Evolutionary conservation across 2,113 vertebrate species (phyloP).

Genomic region (Nestor notabilis): DNA sequence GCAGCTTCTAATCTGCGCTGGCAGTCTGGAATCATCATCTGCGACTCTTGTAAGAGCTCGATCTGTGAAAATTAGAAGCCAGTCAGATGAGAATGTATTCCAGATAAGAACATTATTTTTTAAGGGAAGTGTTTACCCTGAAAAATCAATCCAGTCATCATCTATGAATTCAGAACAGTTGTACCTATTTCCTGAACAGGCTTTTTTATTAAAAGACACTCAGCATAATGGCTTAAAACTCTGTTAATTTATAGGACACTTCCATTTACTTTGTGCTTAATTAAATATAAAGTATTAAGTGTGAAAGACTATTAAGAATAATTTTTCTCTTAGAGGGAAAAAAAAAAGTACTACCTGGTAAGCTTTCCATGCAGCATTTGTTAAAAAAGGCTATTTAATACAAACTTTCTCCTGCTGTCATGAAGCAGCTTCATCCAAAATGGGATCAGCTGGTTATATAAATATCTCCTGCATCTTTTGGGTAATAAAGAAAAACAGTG

Average conservation of each 20-base stretch:
- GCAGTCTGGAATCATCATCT: conserved; percentile 97
- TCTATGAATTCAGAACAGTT: not conserved
- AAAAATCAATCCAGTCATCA: not conserved
- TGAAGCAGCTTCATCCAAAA: conserved; percentile 78
- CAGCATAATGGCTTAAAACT: conserved; percentile 23
- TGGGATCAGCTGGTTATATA: conserved; percentile 84
- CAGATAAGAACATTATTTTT: not conserved
- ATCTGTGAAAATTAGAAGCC: conserved; percentile 75
- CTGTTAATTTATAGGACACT: not conserved
- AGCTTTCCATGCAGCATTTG: conserved; percentile 58
- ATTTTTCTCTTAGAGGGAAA: not conserved
- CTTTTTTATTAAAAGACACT: not conserved
- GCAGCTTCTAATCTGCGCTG: conserved; percentile 88
- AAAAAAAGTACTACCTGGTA: conserved; percentile 43
- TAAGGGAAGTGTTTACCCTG: not conserved
- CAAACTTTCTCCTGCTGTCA: conserved; percentile 75
- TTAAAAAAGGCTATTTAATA: conserved; percentile 78
- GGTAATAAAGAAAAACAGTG: conserved; percentile 83
- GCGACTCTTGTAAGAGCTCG: conserved; percentile 91
- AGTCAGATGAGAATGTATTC: not conserved
- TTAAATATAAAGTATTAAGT: not conserved
- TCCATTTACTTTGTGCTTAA: not conserved
- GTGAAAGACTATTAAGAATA: not conserved
- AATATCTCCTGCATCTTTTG: conserved; percentile 82
- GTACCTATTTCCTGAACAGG: not conserved